Percentiles rank a stretch among this genome's conserved stretches.
phyloP scores from a whole-genome alignment of 2,113 vertebrate species.

The Polypterus bichir region DNA sequence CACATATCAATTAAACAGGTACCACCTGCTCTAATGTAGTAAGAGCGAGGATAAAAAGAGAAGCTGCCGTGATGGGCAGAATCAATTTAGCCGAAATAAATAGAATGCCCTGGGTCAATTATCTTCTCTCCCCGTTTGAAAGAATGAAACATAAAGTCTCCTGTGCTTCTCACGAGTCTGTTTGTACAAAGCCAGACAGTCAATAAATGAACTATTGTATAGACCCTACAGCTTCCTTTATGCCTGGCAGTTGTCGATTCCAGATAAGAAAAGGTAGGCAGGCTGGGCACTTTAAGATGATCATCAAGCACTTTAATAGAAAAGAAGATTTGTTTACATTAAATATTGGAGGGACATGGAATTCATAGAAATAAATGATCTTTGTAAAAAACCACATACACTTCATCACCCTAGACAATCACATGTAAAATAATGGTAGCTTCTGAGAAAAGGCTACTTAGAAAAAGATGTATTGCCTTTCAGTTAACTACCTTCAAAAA shows the following conservation, averaged over 20 bases:
- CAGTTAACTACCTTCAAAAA: too few species aligned
- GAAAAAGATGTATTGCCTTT: too few species aligned
- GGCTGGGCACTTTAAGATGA: too few species aligned
- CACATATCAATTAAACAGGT: constrained; percentile 3
- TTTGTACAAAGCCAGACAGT: constrained; percentile 15
- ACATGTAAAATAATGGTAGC: too few species aligned
- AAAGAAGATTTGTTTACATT: too few species aligned
- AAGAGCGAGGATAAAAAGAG: background rate
- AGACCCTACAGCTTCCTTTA: constrained; percentile 13
- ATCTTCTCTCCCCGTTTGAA: constrained; percentile 15
- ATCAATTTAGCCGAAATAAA: constrained; percentile 28
- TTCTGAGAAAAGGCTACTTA: too few species aligned
- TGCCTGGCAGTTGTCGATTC: constrained; percentile 25
- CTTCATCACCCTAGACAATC: too few species aligned
- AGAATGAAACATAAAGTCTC: constrained; percentile 11
- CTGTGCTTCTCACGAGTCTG: constrained; percentile 10
- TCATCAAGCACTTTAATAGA: too few species aligned
- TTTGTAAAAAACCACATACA: too few species aligned
- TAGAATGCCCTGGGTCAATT: constrained; percentile 26
- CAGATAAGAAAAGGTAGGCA: background rate
- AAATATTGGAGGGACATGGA: too few species aligned
- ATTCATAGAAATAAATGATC: too few species aligned
- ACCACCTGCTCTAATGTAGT: constrained; percentile 2
- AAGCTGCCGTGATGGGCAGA: constrained; percentile 19
- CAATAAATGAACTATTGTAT: constrained; percentile 22